Evolutionary conservation across 2,797 vertebrate genomes (phyloP).

Genomic region (Ambastaia sidthimunki): DNA sequence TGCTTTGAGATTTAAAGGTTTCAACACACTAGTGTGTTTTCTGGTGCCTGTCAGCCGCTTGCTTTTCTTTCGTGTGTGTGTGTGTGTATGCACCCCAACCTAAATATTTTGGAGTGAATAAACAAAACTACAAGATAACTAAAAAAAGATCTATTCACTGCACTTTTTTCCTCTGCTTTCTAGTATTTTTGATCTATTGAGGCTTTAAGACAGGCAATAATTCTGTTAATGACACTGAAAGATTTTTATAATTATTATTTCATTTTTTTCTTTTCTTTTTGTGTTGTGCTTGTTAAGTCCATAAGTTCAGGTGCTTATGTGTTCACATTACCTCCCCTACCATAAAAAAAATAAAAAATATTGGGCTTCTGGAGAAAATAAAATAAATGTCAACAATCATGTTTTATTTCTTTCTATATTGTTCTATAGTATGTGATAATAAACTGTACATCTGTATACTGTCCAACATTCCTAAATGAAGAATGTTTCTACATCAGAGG

Average conservation of each 20-base stretch:
- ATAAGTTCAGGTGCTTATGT: constrained; percentile 82
- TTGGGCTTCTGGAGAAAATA: constrained; percentile 71
- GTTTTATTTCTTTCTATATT: constrained; percentile 77
- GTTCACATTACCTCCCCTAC: not conserved
- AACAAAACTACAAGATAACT: constrained; percentile 1
- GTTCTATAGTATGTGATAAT: constrained; percentile 85
- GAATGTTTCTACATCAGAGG: constrained; percentile 80
- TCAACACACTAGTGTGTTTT: constrained; percentile 81
- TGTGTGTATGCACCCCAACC: constrained; percentile 75
- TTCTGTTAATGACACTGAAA: constrained; percentile 86
- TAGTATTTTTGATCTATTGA: constrained; percentile 74
- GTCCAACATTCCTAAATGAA: constrained; percentile 86
- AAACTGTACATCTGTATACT: constrained; percentile 78
- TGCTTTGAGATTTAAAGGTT: constrained; percentile 85
- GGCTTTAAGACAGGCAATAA: constrained; percentile 84
- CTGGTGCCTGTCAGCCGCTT: constrained; percentile 84
- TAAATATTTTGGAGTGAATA: constrained; percentile 80
- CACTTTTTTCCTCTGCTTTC: constrained; percentile 71
- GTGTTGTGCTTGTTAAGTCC: constrained; percentile 84
- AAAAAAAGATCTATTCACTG: constrained; percentile 74
- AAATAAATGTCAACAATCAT: constrained; percentile 21
- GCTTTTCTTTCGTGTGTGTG: constrained; percentile 67
- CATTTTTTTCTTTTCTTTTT: constrained; percentile 63
- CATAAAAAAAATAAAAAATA: constrained; percentile 58
- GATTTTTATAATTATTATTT: constrained; percentile 40